These are phyloP conservation scores for Lumbricus terrestris DNA, from an alignment of 2,888 invertebrate genomes.

Conservation along the genomic window DNA sequence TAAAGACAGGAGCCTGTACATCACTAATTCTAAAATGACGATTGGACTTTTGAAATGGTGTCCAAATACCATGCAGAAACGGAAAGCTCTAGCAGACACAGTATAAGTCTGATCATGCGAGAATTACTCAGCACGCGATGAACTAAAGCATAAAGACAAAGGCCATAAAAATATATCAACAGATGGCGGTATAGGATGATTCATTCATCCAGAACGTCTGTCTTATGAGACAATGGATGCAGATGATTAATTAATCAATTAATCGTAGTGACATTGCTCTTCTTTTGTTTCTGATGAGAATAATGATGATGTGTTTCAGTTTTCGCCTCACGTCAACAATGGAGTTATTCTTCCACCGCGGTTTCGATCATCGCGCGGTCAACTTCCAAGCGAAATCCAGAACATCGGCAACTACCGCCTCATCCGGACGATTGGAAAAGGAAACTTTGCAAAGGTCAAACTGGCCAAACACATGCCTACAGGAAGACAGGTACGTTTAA, in stretches of 20 bases:
- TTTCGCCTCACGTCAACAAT: background rate
- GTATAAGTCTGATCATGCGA: background rate
- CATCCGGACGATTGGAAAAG: conserved; percentile 98
- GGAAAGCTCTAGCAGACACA: background rate
- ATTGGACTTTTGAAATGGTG: background rate
- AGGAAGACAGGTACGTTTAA: conserved; percentile 85
- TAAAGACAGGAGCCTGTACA: too few species aligned
- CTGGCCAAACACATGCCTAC: conserved; percentile 99
- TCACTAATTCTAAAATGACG: background rate
- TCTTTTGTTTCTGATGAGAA: background rate
- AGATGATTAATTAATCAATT: background rate
- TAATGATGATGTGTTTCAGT: background rate
- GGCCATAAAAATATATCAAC: background rate
- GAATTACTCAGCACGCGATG: background rate
- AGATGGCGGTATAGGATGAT: too few species aligned
- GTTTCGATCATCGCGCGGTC: background rate
- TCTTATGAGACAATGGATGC: background rate
- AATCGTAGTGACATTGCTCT: background rate
- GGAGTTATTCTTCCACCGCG: background rate
- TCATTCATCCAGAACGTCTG: background rate
- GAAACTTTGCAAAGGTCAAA: conserved; percentile 98
- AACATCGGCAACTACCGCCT: conserved; percentile 93
- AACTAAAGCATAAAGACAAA: background rate
- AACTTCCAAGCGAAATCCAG: conserved; percentile 20
- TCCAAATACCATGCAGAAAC: background rate